Base-by-base conservation (phyloP, 2,888 invertebrate genomes). In the Callinectes sapidus region DNA sequence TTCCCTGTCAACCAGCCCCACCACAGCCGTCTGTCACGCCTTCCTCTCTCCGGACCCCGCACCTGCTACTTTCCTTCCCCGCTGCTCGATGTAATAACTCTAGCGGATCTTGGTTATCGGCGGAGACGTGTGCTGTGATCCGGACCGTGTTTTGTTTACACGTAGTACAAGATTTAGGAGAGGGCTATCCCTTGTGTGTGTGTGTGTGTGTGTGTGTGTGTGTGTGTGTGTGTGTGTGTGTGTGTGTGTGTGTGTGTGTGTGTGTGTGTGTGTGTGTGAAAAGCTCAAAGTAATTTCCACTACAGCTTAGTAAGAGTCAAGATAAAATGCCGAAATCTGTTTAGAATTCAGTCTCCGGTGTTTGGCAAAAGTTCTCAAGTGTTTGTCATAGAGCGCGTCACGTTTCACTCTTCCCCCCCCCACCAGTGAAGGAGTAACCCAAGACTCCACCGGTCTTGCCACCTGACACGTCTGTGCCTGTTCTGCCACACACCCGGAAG, bases 211-310 rank as follows among this genome's bases (percentile, higher is more conserved):
- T 71, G 66, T 71, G 66, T 66, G 71, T 28, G 71, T 71, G 71
- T 71, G 61, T 71, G 71, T 71, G 71, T 71, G 71, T 71, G 28
- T 71, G 71, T 71, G 71, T 71, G 71, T 71, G 71, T 71, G 71
- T 71, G 71, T 71, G 71, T 71, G 71, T 71, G 23, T 71, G 71
- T 71, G 71, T 71, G 71, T 71, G 71, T 71, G 71, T 71, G 71
- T 71, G 71, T 71, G 71, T 71, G 71, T 71, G 71, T 71, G 71
- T 71, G 71, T 71, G 71, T 71, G 71, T 71, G 71, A 48, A 48
- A 10, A 0, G 0, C 48, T 48, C n/a, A n/a, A n/a, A 48, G 48
- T 48, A 48, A 48, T 10, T 48, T 6, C 48, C 48, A 2, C 10
- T 48, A 48, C 48, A 48, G 10, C 8, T 0, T 48, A 48, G 48